phyloP scores from a whole-genome alignment of 1,140 invertebrate species.

The Leptinotarsa undecemlineata region DNA sequence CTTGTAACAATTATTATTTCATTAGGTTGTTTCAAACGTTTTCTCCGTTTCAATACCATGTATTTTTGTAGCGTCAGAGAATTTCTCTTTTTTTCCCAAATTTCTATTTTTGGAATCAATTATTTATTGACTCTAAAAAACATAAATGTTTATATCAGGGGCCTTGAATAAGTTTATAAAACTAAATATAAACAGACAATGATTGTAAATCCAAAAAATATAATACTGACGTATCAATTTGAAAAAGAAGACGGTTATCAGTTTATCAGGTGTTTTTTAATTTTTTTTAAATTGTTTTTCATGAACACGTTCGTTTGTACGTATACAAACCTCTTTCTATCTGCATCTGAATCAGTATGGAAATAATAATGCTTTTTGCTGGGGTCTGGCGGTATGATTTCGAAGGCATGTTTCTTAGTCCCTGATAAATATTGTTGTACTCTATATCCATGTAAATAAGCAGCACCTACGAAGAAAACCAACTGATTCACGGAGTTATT shows the following conservation, averaged over 20 bases:
- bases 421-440: conserved; percentile 79
- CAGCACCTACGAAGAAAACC: conserved; percentile 65
- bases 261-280: background rate
- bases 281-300: conserved; percentile 17
- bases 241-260: background rate
- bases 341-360: conserved; percentile 90
- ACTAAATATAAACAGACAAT: background rate
- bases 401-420: conserved; percentile 87
- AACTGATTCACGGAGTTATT: background rate
- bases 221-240: too few species aligned
- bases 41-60: too few species aligned
- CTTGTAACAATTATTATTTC: too few species aligned
- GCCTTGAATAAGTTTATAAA: too few species aligned
- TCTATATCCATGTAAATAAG: conserved; percentile 91
- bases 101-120: too few species aligned
- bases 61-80: too few species aligned
- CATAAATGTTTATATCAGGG: too few species aligned
- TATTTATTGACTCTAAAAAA: too few species aligned
- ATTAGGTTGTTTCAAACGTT: too few species aligned
- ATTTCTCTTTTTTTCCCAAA: too few species aligned
- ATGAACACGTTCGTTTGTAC: background rate
- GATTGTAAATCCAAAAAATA: background rate
- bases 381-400: conserved; percentile 84
- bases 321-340: conserved; percentile 85
- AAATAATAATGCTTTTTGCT: conserved; percentile 90